phyloP scores from a whole-genome alignment of 2,113 vertebrate species.

The Rutilus rutilus region DNA sequence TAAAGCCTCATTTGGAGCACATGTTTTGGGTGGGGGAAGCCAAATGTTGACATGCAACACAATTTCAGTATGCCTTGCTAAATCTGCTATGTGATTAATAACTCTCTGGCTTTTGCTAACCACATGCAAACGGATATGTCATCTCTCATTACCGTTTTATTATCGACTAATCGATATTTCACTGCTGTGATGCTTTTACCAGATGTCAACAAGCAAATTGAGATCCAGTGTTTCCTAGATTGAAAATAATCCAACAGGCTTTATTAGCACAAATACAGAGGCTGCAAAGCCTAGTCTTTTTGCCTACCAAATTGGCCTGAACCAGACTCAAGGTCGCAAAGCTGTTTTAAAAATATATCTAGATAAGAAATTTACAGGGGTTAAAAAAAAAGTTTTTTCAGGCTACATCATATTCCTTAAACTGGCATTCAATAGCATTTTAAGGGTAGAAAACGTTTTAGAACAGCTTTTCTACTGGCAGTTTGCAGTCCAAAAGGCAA shows the following conservation, averaged over 20 bases:
- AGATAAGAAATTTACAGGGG: background rate
- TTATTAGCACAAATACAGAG: slow-evolving; percentile 9
- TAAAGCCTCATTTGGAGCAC: slow-evolving; percentile 57
- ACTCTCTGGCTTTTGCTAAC: slow-evolving; percentile 26
- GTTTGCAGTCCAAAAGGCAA: too few relatives aligned
- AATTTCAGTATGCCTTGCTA: slow-evolving; percentile 45
- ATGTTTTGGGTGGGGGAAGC: slow-evolving; percentile 50
- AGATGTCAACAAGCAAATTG: slow-evolving; percentile 34
- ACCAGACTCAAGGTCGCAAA: background rate
- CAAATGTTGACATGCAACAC: slow-evolving; percentile 45
- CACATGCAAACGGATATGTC: slow-evolving; percentile 43
- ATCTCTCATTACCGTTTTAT: slow-evolving; percentile 41
- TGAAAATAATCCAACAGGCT: background rate
- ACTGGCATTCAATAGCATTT: too few relatives aligned
- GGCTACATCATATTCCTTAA: too few relatives aligned
- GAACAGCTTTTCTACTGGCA: too few relatives aligned
- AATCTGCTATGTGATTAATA: slow-evolving; percentile 51
- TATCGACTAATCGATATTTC: slow-evolving; percentile 47
- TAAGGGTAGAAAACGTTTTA: too few relatives aligned
- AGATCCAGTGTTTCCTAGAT: slow-evolving; percentile 12
- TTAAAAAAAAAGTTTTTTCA: too few relatives aligned
- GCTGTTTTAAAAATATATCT: background rate
- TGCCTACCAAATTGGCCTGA: background rate
- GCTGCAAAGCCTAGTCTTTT: background rate
- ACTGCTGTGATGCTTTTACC: slow-evolving; percentile 24